Base-by-base conservation (phyloP, 2,888 invertebrate genomes). In the Acholoe squamosa region DNA sequence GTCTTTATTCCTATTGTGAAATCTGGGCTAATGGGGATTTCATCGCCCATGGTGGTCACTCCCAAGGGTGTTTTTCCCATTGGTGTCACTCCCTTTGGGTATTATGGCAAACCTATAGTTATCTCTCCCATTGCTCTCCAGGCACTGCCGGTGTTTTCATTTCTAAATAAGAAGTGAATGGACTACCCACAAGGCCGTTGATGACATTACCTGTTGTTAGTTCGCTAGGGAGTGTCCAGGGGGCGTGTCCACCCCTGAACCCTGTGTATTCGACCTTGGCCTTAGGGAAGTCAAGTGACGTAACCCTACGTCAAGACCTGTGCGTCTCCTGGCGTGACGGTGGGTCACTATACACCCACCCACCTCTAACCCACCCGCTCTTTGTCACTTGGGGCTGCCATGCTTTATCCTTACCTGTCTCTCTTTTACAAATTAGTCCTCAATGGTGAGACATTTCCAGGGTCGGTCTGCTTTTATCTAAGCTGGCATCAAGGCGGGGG, bases 211-310 rank as follows among this genome's bases (percentile, higher is more conserved):
- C 43, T 16, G 43, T 43, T 43, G 43, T 43, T 43, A 43, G 34
- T 12, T 19, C 33, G 43, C 80, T 22, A 80, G 80, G 80, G 80
- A 34, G 80, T 34, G 34, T 80, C 80, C 19, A 80, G 80, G 80
- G 80, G 80, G 80, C 80, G 80, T 80, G 33, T 7, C 43, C 80
- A n/a, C 28, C 28, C 28, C 28, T 28, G 14, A 22, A 28, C 71
- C 28, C 80, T 43, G 16, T 43, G 80, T 80, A 80, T 33, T 43
- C n/a, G 80, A 34, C 80, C n/a, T 33, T 43, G n/a, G 80, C 33
- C 43, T 19, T 43, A 43, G 80, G 43, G 80, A 80, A 80, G 34
- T 19, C 43, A 14, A 14, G 80, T 80, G 80, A 80, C 80, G 80
- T 80, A 14, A 80, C 19, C 33, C 14, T 14, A n/a, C 80, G 80